These are phyloP conservation scores for Microcaecilia unicolor DNA, from an alignment of 2,797 vertebrate genomes.

Conservation along the genomic window DNA sequence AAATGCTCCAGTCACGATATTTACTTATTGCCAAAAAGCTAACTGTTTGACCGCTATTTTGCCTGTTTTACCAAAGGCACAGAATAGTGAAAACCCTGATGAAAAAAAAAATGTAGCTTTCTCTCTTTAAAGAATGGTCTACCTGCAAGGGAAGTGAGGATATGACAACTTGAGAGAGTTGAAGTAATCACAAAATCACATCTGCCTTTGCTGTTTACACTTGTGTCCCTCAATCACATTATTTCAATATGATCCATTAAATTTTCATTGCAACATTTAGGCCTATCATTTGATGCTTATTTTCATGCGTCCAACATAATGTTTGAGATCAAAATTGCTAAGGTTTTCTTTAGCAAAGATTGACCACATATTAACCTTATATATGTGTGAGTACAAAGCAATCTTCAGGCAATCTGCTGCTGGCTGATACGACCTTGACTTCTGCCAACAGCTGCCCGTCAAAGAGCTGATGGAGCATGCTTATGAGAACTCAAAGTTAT, in stretches of 20 bases:
- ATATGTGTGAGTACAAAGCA: background rate
- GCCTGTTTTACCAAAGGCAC: too few relatives aligned
- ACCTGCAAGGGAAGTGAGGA: constrained; percentile 5
- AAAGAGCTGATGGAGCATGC: constrained; percentile 15
- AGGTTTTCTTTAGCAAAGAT: background rate
- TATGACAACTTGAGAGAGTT: constrained; percentile 12
- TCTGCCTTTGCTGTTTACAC: constrained; percentile 1
- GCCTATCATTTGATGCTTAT: constrained; percentile 1
- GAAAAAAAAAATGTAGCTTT: too few relatives aligned
- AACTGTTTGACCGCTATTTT: too few relatives aligned
- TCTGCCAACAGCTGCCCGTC: constrained; percentile 5
- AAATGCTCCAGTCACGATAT: too few relatives aligned
- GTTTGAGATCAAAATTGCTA: constrained; percentile 13
- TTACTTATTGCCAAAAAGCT: too few relatives aligned
- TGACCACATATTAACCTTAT: background rate
- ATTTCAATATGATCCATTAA: constrained; percentile 11
- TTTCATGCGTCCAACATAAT: background rate
- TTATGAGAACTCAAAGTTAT: constrained; percentile 23
- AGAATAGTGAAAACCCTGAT: too few relatives aligned
- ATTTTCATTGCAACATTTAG: constrained; percentile 13
- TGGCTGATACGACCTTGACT: background rate
- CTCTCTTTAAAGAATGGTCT: constrained; percentile 17
- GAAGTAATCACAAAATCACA: constrained; percentile 8
- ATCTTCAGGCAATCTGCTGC: background rate
- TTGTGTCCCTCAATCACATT: background rate